These are phyloP conservation scores for Okapia johnstoni DNA, from an alignment of 2,113 vertebrate genomes.

Conservation along the genomic window DNA sequence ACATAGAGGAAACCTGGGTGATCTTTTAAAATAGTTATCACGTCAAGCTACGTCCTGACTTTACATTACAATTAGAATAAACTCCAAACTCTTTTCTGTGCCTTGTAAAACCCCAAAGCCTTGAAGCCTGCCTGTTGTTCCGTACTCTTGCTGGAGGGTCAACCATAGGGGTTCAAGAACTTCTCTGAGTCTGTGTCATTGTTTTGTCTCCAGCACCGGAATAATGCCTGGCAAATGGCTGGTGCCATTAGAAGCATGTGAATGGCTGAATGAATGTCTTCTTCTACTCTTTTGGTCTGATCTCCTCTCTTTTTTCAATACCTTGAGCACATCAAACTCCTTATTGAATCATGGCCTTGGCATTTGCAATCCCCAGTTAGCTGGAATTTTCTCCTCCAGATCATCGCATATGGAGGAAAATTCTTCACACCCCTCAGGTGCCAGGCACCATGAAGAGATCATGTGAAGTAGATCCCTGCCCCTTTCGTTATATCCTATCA, in stretches of 20 bases:
- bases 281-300: neutral
- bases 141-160: neutral
- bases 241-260: neutral
- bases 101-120: neutral
- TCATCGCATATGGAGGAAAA: neutral
- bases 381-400: neutral
- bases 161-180: fast-evolving
- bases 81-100: neutral
- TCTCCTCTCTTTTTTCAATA: neutral
- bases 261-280: neutral
- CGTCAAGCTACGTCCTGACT: neutral
- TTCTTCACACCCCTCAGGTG: neutral
- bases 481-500: neutral
- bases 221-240: neutral
- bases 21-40: conserved; percentile 43
- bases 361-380: neutral
- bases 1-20: neutral
- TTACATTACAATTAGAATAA: neutral
- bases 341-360: neutral
- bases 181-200: neutral
- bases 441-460: neutral
- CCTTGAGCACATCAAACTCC: neutral
- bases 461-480: neutral
- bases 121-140: neutral
- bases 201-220: neutral